A percentile compares a stretch with the other conserved stretches of the same genome.
Conservation (phyloP, 2,797 vertebrate genomes). For the Loriculus beryllinus region DNA sequence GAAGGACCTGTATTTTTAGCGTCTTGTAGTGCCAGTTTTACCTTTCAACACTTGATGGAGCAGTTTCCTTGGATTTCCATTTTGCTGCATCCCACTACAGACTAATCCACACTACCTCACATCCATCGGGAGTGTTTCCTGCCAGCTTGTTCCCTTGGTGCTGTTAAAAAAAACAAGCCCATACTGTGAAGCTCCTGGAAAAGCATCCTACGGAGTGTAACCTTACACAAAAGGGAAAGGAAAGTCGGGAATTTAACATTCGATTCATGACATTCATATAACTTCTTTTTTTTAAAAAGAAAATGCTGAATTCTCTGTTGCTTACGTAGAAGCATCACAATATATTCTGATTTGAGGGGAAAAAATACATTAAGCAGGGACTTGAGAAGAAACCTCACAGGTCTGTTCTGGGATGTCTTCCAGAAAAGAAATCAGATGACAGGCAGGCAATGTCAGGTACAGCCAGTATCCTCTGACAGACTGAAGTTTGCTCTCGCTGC, state of each 20-base stretch:
- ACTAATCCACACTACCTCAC: neutral
- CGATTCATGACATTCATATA: neutral
- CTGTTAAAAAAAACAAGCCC: neutral
- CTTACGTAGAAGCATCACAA: neutral
- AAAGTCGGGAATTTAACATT: neutral
- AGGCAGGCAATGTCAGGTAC: neutral
- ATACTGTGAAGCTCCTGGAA: neutral
- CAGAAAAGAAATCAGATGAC: neutral
- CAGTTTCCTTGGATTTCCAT: neutral
- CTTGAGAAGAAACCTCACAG: neutral
- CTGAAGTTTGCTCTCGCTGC: neutral
- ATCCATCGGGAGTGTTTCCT: neutral
- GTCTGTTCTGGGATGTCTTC: neutral
- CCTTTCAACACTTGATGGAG: conserved; percentile 65
- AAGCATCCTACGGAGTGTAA: neutral
- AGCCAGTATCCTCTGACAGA: neutral
- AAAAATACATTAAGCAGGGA: neutral
- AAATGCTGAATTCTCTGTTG: neutral
- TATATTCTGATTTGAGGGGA: neutral
- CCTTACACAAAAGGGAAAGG: neutral
- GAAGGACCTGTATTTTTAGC: neutral
- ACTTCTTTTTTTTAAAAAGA: neutral
- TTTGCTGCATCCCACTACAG: neutral
- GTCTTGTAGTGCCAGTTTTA: neutral
- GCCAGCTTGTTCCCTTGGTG: neutral